Evolutionary conservation across 1,140 invertebrate genomes (phyloP).

Genomic region (Drosophila bocki): DNA sequence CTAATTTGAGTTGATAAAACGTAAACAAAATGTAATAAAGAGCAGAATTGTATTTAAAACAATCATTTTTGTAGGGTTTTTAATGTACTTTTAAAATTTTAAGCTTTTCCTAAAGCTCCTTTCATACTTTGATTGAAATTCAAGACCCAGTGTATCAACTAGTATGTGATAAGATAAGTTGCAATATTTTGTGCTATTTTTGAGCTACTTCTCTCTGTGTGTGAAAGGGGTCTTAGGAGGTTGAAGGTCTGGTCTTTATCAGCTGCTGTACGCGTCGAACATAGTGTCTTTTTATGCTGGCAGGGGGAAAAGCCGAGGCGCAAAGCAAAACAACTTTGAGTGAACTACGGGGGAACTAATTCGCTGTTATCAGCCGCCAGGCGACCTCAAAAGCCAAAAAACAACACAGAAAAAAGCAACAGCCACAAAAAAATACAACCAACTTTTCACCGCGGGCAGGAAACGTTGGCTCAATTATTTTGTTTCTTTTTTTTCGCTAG

Average conservation of each 20-base stretch:
- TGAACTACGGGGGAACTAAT: conserved; percentile 36
- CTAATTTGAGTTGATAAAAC: conserved; percentile 11
- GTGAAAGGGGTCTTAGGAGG: conserved; percentile 25
- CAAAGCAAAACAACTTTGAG: conserved; percentile 31
- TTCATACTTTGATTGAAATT: conserved; percentile 5
- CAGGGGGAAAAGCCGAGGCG: conserved; percentile 21
- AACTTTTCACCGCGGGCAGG: conserved; percentile 69
- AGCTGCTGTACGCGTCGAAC: conserved; percentile 17
- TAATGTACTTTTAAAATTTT: neutral
- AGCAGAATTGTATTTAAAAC: neutral
- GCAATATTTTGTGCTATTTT: conserved; percentile 10
- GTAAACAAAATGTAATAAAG: conserved; percentile 1
- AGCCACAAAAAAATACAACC: conserved; percentile 19
- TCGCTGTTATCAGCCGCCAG: conserved; percentile 60
- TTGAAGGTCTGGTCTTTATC: conserved; percentile 31
- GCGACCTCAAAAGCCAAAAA: conserved; percentile 77
- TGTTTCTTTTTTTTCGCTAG: conserved; percentile 51
- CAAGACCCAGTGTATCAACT: neutral
- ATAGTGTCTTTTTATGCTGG: conserved; percentile 47
- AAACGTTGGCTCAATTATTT: conserved; percentile 59
- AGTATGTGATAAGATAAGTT: conserved; percentile 17
- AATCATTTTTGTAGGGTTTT: neutral
- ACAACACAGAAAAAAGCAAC: conserved; percentile 38
- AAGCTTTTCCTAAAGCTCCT: conserved; percentile 1
- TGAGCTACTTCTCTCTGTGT: conserved; percentile 3